These are phyloP conservation scores for Drosophila falleni DNA, from an alignment of 2,888 invertebrate species.

Conservation along the genomic window DNA sequence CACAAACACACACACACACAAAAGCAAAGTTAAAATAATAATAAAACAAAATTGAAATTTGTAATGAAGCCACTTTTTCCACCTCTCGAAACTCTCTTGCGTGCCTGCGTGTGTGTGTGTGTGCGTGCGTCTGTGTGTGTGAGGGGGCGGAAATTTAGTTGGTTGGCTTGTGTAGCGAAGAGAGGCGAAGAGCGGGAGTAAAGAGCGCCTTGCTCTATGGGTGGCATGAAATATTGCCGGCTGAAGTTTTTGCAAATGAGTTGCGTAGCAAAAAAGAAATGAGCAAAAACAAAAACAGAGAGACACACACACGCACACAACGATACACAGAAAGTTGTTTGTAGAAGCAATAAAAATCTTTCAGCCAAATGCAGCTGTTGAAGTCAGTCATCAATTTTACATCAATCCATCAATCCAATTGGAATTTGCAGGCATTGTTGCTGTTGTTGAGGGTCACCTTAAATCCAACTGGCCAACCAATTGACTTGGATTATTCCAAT, in stretches of 20 bases:
- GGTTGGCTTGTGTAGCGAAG: conserved; percentile 18
- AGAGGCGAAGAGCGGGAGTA: not conserved
- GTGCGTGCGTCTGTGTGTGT: conserved; percentile 38
- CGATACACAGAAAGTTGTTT: conserved; percentile 21
- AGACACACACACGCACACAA: conserved; percentile 18
- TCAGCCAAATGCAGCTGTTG: conserved; percentile 50
- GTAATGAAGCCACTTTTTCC: conserved; percentile 81
- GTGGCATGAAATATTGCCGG: conserved; percentile 79
- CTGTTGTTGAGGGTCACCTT: conserved; percentile 21
- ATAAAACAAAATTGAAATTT: conserved; percentile 83
- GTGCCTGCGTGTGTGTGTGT: conserved; percentile 22
- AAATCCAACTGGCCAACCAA: conserved; percentile 34
- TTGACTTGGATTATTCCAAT: conserved; percentile 49
- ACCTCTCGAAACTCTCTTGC: conserved; percentile 40
- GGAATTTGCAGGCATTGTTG: conserved; percentile 5
- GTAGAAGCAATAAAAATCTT: conserved; percentile 39
- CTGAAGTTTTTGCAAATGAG: conserved; percentile 76
- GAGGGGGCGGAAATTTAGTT: conserved; percentile 76
- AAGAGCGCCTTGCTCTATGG: conserved; percentile 58
- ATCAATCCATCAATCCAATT: conserved; percentile 55
- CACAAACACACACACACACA: conserved; percentile 26
- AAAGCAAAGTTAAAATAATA: conserved; percentile 60
- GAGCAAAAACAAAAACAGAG: conserved; percentile 67
- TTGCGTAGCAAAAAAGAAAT: conserved; percentile 59
- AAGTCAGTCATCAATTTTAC: conserved; percentile 55